These are phyloP conservation scores for Philotrypesis tridentata DNA, from an alignment of 1,140 invertebrate genomes.

Conservation along the genomic window DNA sequence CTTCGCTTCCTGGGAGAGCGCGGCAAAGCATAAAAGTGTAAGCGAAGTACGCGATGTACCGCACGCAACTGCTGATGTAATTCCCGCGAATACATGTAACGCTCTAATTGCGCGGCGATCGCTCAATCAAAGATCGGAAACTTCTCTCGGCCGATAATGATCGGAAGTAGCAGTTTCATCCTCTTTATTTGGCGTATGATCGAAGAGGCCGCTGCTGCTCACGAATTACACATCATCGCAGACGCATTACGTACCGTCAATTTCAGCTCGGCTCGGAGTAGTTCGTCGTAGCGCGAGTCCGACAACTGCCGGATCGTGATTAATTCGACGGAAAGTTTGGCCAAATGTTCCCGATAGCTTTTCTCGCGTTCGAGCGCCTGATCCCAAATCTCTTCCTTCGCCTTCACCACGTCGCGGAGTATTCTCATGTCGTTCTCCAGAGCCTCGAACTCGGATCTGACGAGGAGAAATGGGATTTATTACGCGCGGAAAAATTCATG, in stretches of 20 bases:
- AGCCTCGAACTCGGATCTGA: slow-evolving; percentile 64
- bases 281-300: slow-evolving; percentile 61
- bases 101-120: too few species aligned
- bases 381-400: slow-evolving; percentile 62
- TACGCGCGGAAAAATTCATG: not conserved
- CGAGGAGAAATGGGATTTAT: not conserved
- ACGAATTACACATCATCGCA: too few species aligned
- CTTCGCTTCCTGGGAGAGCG: not conserved
- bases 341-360: slow-evolving; percentile 63
- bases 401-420: slow-evolving; percentile 60
- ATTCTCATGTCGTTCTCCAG: slow-evolving; percentile 64
- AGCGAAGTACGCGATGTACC: too few species aligned
- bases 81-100: too few species aligned
- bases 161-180: too few species aligned
- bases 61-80: too few species aligned
- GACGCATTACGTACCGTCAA: slow-evolving; percentile 55
- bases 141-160: too few species aligned
- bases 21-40: too few species aligned
- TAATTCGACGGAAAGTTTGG: slow-evolving; percentile 61
- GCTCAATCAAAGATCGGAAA: too few species aligned
- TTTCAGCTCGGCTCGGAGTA: slow-evolving; percentile 52
- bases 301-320: slow-evolving; percentile 62
- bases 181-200: not conserved
- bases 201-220: not conserved
- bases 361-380: slow-evolving; percentile 61